These are phyloP conservation scores for Typhlomys cinereus DNA, from an alignment of 2,113 vertebrate genomes.

Conservation along the genomic window DNA sequence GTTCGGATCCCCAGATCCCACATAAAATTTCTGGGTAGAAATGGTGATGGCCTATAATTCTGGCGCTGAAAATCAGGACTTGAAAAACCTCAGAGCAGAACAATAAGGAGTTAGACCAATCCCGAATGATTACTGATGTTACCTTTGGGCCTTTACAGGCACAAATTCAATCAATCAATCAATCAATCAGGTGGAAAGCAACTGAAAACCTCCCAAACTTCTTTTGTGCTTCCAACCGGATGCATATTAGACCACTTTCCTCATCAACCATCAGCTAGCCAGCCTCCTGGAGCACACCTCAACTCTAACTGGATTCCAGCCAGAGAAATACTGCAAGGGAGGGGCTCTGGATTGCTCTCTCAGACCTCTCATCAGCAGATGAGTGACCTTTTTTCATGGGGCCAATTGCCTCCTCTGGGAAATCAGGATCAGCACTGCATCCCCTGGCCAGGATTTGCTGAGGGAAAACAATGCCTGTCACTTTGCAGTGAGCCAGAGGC, in stretches of 20 bases:
- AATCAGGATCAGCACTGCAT: not conserved
- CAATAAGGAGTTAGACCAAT: no score
- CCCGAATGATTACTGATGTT: no score
- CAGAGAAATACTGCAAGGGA: not conserved
- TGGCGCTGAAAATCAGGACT: no score
- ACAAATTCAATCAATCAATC: no score
- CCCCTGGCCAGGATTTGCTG: slow-evolving; percentile 1
- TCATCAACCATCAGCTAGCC: not conserved
- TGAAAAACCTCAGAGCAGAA: no score
- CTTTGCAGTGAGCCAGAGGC: not conserved
- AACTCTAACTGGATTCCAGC: slow-evolving; percentile 30
- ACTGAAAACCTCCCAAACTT: not conserved
- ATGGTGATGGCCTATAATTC: no score
- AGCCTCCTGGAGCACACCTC: not conserved
- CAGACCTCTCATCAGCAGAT: not conserved
- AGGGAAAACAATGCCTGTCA: slow-evolving; percentile 5
- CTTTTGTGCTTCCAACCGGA: slow-evolving; percentile 20
- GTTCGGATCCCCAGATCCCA: no score
- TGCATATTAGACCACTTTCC: not conserved
- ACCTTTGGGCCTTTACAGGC: no score
- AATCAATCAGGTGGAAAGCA: not conserved
- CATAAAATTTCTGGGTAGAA: no score
- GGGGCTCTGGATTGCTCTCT: not conserved
- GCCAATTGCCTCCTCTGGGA: slow-evolving; percentile 28
- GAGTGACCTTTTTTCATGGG: slow-evolving; percentile 20